phyloP scores from a whole-genome alignment of 2,888 invertebrate species.

The Ochropleura plecta region DNA sequence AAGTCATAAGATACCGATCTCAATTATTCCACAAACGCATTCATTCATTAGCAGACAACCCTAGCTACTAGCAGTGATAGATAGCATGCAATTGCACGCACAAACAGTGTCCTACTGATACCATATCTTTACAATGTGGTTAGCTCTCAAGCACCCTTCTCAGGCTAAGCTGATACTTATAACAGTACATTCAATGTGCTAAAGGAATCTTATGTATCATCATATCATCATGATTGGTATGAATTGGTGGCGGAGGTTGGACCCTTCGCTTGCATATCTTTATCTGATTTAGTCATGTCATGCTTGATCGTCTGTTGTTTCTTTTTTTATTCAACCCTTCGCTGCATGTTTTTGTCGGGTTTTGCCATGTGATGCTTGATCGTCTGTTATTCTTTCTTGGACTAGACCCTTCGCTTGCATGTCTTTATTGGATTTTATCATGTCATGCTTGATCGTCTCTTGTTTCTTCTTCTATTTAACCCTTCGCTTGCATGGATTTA shows the following conservation, averaged over 20 bases:
- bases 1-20: background rate
- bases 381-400: too few relatives aligned
- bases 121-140: constrained; percentile 52
- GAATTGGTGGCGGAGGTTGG: background rate
- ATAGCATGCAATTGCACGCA: constrained; percentile 38
- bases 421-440: too few relatives aligned
- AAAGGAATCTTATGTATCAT: constrained; percentile 7
- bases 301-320: too few relatives aligned
- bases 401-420: too few relatives aligned
- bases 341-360: background rate
- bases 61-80: constrained; percentile 3
- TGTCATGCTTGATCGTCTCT: too few relatives aligned
- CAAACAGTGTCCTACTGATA: constrained; percentile 39
- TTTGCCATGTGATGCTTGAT: too few relatives aligned
- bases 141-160: constrained; percentile 47
- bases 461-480: too few relatives aligned
- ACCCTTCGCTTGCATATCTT: background rate
- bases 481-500: background rate
- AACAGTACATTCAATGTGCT: constrained; percentile 7
- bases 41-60: constrained; percentile 17
- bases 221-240: constrained; percentile 26
- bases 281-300: too few relatives aligned
- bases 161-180: constrained; percentile 47
- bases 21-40: background rate
- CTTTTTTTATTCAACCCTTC: too few relatives aligned